Conservation (phyloP, 2,113 vertebrate genomes). For the Hypocryptadius cinnamomeus region DNA sequence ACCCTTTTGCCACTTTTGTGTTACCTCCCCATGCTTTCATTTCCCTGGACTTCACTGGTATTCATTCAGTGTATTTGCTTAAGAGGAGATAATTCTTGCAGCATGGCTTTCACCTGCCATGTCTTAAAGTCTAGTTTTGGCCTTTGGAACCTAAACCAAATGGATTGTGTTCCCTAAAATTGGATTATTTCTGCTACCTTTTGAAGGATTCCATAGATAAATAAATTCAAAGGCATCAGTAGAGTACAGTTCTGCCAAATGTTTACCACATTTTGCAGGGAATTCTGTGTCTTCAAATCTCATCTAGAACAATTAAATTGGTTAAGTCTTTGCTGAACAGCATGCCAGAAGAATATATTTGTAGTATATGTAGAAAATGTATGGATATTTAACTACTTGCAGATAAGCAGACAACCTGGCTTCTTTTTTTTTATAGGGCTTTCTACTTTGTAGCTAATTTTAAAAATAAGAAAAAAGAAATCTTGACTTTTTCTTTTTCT, state of each 20-base stretch:
- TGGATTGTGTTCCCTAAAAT: background rate
- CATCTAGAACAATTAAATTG: background rate
- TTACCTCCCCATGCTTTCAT: fast-evolving
- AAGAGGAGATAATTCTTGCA: background rate
- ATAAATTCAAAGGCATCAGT: background rate
- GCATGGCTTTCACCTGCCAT: background rate
- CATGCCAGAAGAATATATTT: background rate
- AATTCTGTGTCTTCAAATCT: background rate
- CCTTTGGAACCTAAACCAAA: background rate
- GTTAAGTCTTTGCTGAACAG: background rate
- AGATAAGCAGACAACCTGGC: background rate
- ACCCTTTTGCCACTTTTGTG: background rate
- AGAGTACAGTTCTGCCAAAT: background rate
- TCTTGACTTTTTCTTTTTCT: background rate
- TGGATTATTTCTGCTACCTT: background rate
- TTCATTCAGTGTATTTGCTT: background rate
- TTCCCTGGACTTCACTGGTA: background rate
- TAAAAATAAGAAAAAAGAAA: background rate
- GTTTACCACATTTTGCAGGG: background rate
- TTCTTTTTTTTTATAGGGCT: background rate
- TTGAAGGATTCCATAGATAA: background rate
- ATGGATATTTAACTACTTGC: background rate
- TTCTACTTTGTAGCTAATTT: background rate
- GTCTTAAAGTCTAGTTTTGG: background rate
- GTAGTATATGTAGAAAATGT: background rate